phyloP scores from a whole-genome alignment of 35 echinoderm and acorn worm species.

The Chiridota heheva region DNA sequence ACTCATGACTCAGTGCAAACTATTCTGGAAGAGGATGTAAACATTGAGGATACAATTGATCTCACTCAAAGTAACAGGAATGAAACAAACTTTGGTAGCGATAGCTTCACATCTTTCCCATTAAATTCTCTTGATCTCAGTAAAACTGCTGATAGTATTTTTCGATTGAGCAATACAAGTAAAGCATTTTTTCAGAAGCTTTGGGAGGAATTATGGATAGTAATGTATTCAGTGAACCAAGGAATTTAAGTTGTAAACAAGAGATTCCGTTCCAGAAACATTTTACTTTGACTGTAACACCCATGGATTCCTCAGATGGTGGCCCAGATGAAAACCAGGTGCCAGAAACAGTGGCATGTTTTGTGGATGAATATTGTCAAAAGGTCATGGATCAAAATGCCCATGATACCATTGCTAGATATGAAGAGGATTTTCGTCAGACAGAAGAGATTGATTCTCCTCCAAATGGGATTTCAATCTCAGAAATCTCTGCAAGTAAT shows the following conservation, averaged over 20 bases:
- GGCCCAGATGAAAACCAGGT: constrained; percentile 21
- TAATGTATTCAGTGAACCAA: constrained; percentile 36
- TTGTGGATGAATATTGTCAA: constrained; percentile 81
- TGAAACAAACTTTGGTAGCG: constrained; percentile 5
- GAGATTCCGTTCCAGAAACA: not conserved
- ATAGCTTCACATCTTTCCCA: not conserved
- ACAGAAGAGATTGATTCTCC: constrained; percentile 29
- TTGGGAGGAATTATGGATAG: constrained; percentile 46
- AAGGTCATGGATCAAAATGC: constrained; percentile 76
- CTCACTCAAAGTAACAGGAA: constrained; percentile 56
- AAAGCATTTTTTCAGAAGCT: constrained; percentile 65
- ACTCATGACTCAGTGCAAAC: constrained; percentile 11
- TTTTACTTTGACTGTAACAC: constrained; percentile 46
- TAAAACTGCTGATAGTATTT: constrained; percentile 1
- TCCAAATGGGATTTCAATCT: not conserved
- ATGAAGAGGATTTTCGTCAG: constrained; percentile 38
- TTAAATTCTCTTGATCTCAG: constrained; percentile 12
- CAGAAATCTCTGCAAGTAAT: constrained; percentile 1
- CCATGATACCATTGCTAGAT: constrained; percentile 32
- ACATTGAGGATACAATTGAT: constrained; percentile 63
- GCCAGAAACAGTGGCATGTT: constrained; percentile 85
- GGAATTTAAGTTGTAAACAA: not conserved
- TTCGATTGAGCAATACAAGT: constrained; percentile 60
- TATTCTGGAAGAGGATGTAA: constrained; percentile 49
- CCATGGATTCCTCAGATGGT: constrained; percentile 11